Percentiles rank a stretch among this genome's conserved stretches.
Conservation (phyloP, 1,140 invertebrate species). For the honey bee (Apis mellifera) region DNA sequence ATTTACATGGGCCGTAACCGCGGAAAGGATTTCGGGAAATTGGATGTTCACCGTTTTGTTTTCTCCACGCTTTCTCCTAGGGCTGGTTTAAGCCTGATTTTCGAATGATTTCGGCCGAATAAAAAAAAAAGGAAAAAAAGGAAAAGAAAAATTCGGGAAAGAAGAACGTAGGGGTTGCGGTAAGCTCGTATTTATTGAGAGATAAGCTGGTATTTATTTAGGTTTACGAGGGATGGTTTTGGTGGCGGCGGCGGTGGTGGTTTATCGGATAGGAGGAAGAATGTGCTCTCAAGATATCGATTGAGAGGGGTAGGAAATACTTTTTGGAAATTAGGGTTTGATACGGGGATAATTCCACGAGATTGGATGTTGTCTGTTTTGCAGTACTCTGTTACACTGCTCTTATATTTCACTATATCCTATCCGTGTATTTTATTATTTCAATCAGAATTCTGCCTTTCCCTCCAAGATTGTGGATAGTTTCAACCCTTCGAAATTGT, state of each 20-base stretch:
- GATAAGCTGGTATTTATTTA: not conserved
- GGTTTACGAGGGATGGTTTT: not conserved
- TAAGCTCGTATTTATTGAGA: not conserved
- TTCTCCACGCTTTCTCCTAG: too few relatives aligned
- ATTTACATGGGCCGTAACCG: slow-evolving; percentile 28
- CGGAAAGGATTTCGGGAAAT: slow-evolving; percentile 7
- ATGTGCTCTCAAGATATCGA: not conserved
- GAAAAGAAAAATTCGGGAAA: not conserved
- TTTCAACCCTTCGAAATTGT: not conserved
- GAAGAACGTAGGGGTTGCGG: not conserved
- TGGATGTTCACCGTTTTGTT: slow-evolving; percentile 13
- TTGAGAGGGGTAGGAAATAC: not conserved
- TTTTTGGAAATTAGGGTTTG: not conserved
- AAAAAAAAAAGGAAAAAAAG: not conserved
- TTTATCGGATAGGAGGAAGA: not conserved
- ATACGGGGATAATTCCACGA: not conserved
- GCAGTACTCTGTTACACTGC: not conserved
- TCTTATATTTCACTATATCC: not conserved
- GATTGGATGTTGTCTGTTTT: not conserved
- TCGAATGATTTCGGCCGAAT: not conserved
- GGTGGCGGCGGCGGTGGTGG: not conserved
- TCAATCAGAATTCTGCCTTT: not conserved
- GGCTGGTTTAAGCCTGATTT: not conserved
- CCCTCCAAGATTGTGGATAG: not conserved
- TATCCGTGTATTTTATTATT: not conserved